Percentiles rank a stretch among this genome's conserved stretches.
Evolutionary conservation across 1,140 invertebrate genomes (phyloP).

Genomic region (Palaemon carinicauda): DNA sequence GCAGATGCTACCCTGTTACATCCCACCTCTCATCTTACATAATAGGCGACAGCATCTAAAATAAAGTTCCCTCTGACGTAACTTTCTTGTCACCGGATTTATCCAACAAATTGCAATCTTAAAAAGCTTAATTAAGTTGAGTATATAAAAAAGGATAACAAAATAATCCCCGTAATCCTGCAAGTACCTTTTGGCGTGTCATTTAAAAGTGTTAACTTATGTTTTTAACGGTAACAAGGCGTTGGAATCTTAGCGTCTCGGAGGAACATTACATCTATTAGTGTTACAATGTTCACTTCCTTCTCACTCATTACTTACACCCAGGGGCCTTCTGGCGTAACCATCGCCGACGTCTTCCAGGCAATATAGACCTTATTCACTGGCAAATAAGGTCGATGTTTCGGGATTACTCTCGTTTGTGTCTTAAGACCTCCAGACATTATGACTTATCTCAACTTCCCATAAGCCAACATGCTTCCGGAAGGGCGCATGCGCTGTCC

Average conservation of each 20-base stretch:
- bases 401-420: too few relatives aligned
- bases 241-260: background rate
- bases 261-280: slow-evolving; percentile 13
- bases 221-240: slow-evolving; percentile 37
- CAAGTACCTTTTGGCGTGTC: background rate
- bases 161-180: background rate
- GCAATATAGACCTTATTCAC: background rate
- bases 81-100: too few relatives aligned
- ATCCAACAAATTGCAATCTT: too few relatives aligned
- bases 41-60: too few relatives aligned
- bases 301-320: slow-evolving; percentile 21
- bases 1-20: too few relatives aligned
- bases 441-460: slow-evolving; percentile 16
- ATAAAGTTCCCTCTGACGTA: too few relatives aligned
- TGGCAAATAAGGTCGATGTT: background rate
- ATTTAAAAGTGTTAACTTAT: slow-evolving; percentile 27
- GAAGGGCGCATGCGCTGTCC: background rate
- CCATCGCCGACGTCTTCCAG: background rate
- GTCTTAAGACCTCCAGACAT: background rate
- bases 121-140: too few relatives aligned
- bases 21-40: too few relatives aligned
- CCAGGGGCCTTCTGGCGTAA: background rate
- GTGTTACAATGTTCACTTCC: slow-evolving; percentile 42
- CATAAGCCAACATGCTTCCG: background rate
- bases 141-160: too few relatives aligned